phyloP scores from a whole-genome alignment of 2,113 vertebrate genomes.

The Elephas maximus region DNA sequence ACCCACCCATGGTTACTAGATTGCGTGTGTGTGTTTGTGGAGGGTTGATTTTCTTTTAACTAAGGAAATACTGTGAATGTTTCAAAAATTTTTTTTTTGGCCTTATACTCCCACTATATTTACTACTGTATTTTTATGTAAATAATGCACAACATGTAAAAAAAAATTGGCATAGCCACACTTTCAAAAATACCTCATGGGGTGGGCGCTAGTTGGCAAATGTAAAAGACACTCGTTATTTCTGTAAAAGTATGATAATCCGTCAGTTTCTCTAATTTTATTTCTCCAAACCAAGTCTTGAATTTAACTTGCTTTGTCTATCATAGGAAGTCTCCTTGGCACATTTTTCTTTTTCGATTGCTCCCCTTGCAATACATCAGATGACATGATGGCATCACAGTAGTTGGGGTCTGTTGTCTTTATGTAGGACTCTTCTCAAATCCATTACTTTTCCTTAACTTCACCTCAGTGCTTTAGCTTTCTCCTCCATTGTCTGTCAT shows the following conservation, averaged over 20 bases:
- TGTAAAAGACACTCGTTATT: too few species aligned
- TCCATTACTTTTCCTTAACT: neutral
- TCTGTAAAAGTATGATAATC: neutral
- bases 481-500: neutral
- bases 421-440: neutral
- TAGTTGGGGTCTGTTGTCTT: neutral
- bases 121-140: neutral
- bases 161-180: too few species aligned
- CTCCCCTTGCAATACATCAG: neutral
- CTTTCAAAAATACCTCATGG: too few species aligned
- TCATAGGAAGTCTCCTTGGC: neutral
- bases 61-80: neutral
- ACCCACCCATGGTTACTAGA: too few species aligned
- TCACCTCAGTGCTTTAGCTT: neutral
- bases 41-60: neutral
- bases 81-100: constrained; percentile 15
- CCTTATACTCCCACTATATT: neutral
- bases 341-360: neutral
- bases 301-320: neutral
- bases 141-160: too few species aligned
- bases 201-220: too few species aligned
- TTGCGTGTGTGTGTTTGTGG: neutral
- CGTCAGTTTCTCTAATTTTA: constrained; percentile 21
- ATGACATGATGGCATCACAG: neutral
- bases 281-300: constrained; percentile 11